phyloP scores from a whole-genome alignment of 2,113 vertebrate genomes.

The Crypturellus undulatus region DNA sequence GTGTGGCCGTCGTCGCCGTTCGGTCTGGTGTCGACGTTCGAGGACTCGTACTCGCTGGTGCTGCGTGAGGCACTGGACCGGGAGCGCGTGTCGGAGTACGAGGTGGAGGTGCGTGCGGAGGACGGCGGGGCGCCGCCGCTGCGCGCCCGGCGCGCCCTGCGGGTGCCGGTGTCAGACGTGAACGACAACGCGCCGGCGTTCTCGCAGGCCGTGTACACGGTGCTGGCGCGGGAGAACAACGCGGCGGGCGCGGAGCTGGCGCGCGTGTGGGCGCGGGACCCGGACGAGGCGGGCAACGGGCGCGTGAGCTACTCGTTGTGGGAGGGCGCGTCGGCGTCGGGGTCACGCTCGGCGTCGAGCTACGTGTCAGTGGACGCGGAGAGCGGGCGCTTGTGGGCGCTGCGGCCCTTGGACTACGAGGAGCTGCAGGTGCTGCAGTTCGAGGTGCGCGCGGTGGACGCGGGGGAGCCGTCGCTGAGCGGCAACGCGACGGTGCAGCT shows the following conservation, averaged over 20 bases:
- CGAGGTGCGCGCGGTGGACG: constrained; percentile 75
- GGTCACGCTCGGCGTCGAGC: constrained; percentile 28
- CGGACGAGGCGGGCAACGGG: neutral
- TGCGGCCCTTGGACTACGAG: constrained; percentile 60
- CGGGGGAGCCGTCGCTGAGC: constrained; percentile 67
- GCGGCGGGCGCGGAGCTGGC: constrained; percentile 8
- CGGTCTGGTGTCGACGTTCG: constrained; percentile 52
- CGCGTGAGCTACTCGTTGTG: no score
- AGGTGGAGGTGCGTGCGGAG: constrained; percentile 65
- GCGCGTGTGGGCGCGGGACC: constrained; percentile 37
- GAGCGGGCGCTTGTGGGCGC: constrained; percentile 7
- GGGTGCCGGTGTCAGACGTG: constrained; percentile 11
- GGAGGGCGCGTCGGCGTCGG: neutral
- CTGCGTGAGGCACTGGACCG: constrained; percentile 76
- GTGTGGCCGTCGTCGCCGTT: constrained; percentile 63
- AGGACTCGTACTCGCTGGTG: constrained; percentile 73
- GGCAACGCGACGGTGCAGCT: constrained; percentile 74
- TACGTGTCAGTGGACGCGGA: constrained; percentile 63
- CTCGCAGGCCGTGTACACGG: constrained; percentile 72
- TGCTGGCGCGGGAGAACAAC: constrained; percentile 67
- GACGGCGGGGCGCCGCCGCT: constrained; percentile 67
- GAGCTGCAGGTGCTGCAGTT: constrained; percentile 79
- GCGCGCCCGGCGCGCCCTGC: neutral
- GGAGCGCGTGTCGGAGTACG: constrained; percentile 74
- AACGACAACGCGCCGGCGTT: constrained; percentile 81